Evolutionary conservation across 2,113 vertebrate genomes (phyloP).

Genomic region (Strigops habroptila): DNA sequence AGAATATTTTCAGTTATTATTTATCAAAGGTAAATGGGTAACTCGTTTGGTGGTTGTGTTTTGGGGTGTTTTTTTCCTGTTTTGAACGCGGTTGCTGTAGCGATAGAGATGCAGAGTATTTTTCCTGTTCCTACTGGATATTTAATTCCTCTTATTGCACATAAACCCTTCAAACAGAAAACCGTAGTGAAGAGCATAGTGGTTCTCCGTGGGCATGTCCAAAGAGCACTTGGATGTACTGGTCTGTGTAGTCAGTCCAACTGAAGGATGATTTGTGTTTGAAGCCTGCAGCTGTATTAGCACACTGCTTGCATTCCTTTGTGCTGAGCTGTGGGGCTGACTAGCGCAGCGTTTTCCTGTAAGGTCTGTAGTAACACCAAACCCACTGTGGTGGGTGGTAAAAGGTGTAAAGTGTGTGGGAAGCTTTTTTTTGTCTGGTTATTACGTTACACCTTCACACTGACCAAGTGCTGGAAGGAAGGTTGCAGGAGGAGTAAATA

Average conservation of each 20-base stretch:
- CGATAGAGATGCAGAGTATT: not conserved
- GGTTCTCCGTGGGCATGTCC: not conserved
- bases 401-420: not conserved
- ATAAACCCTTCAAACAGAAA: not conserved
- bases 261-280: not conserved
- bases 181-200: not conserved
- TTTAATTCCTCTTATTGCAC: not conserved
- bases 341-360: not conserved
- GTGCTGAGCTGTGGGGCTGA: not conserved
- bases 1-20: not conserved
- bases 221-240: not conserved
- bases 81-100: not conserved
- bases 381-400: not conserved
- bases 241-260: not conserved
- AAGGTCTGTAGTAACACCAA: not conserved
- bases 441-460: not conserved
- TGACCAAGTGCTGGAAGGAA: not conserved
- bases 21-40: not conserved
- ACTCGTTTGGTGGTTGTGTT: not conserved
- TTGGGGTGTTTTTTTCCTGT: not conserved
- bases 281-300: not conserved
- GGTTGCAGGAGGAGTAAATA: not conserved
- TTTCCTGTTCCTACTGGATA: not conserved
- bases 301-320: not conserved
- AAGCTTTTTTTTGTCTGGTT: not conserved